Evolutionary conservation across 2,888 invertebrate species (phyloP).

Genomic region (Oasisia sp.): DNA sequence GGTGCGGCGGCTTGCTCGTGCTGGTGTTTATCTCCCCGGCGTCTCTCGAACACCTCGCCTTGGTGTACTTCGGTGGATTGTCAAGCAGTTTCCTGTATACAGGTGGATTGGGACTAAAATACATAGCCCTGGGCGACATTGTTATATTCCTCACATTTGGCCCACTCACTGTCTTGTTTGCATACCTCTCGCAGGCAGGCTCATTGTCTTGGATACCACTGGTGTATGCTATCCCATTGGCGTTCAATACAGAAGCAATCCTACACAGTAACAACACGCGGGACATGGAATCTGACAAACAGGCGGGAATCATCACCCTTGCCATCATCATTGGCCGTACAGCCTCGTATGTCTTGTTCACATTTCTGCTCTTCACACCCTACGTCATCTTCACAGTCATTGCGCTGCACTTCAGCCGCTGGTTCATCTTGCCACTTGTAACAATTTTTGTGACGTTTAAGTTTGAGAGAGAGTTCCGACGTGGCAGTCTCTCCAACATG

Average conservation of each 20-base stretch:
- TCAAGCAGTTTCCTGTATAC: conserved; percentile 97
- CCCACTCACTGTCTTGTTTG: conserved; percentile 91
- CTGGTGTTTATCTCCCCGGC: conserved; percentile 85
- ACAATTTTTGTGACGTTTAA: conserved; percentile 89
- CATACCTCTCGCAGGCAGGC: conserved; percentile 92
- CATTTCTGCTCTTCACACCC: conserved; percentile 88
- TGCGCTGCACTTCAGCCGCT: conserved; percentile 83
- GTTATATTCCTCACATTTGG: conserved; percentile 92
- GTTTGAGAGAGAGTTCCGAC: conserved; percentile 88
- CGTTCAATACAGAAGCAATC: conserved; percentile 93
- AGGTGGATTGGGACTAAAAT: conserved; percentile 94
- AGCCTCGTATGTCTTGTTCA: conserved; percentile 89
- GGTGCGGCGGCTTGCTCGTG: conserved; percentile 84
- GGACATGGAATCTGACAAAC: conserved; percentile 86
- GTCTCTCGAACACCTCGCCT: conserved; percentile 91
- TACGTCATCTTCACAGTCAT: conserved; percentile 83
- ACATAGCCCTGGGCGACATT: conserved; percentile 93
- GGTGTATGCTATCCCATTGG: conserved; percentile 92
- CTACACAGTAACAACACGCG: conserved; percentile 94
- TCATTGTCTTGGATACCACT: conserved; percentile 87
- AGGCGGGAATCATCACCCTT: conserved; percentile 91
- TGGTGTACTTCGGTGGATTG: conserved; percentile 93
- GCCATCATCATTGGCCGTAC: conserved; percentile 93
- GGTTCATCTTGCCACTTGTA: conserved; percentile 88
- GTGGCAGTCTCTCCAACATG: conserved; percentile 81